Conservation (phyloP, 2,888 invertebrate genomes). For the Thereva nobilitata region DNA sequence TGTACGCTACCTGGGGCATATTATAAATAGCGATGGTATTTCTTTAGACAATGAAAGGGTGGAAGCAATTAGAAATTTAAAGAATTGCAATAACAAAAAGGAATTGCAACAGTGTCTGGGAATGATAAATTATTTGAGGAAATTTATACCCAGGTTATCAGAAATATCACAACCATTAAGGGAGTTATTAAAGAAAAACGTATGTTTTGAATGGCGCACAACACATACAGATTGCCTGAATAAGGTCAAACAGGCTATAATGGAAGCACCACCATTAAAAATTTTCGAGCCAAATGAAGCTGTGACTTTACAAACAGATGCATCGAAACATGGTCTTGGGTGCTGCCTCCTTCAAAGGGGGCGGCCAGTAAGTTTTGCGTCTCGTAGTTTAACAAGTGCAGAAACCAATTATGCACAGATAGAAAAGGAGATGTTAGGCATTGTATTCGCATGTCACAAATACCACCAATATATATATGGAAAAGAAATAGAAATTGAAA, state of each 20-base stretch:
- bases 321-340: conserved; percentile 34
- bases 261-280: conserved; percentile 25
- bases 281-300: conserved; percentile 25
- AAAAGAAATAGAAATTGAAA: conserved; percentile 37
- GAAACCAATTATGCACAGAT: conserved; percentile 43
- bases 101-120: conserved; percentile 41
- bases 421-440: conserved; percentile 43
- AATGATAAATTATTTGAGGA: conserved; percentile 27
- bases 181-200: conserved; percentile 18
- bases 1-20: conserved; percentile 1
- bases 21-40: neutral
- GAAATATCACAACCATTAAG: conserved; percentile 11
- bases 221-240: conserved; percentile 15
- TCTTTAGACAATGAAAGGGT: conserved; percentile 33
- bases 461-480: conserved; percentile 42
- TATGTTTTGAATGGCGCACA: conserved; percentile 14
- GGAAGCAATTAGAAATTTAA: conserved; percentile 19
- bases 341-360: conserved; percentile 35
- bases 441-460: conserved; percentile 41
- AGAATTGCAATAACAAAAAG: conserved; percentile 45
- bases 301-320: conserved; percentile 23
- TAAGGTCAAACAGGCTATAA: conserved; percentile 34
- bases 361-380: conserved; percentile 36
- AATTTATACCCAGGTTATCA: conserved; percentile 22
- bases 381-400: conserved; percentile 37